Conservation (phyloP, 1,140 invertebrate genomes). For the Archivesica marissinica region DNA sequence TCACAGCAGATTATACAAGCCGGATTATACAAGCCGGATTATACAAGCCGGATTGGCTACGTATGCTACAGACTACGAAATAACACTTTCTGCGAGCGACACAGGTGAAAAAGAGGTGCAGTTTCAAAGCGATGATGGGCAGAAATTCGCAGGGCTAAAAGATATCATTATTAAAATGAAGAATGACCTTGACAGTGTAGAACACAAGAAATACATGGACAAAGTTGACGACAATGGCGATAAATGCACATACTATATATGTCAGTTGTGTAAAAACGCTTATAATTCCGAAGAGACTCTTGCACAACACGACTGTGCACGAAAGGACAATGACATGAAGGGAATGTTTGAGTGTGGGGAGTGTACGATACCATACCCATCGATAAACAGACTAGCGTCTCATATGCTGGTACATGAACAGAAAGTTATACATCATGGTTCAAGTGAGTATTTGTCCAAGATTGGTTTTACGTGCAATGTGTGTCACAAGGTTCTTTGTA, state of each 20-base stretch:
- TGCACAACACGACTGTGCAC: constrained; percentile 8
- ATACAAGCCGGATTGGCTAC: neutral
- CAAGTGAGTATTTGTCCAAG: neutral
- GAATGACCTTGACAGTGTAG: neutral
- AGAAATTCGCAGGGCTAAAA: neutral
- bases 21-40: no score
- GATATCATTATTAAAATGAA: neutral
- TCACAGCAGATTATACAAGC: no score
- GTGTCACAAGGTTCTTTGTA: constrained; percentile 35
- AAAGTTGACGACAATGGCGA: no score
- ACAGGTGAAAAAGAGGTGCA: neutral
- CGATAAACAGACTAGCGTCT: constrained; percentile 6
- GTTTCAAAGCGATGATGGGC: neutral
- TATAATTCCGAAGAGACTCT: neutral
- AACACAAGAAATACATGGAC: no score
- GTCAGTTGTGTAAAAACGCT: constrained; percentile 2
- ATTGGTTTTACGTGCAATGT: constrained; percentile 13
- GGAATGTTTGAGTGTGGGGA: constrained; percentile 35
- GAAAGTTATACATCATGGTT: neutral
- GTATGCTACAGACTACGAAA: neutral
- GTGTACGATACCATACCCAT: constrained; percentile 8
- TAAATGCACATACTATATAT: neutral
- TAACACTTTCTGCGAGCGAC: neutral
- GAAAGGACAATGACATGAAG: neutral
- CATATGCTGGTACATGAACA: constrained; percentile 45